Conservation (phyloP, 2,797 vertebrate species). For the Alfaro cultratus region DNA sequence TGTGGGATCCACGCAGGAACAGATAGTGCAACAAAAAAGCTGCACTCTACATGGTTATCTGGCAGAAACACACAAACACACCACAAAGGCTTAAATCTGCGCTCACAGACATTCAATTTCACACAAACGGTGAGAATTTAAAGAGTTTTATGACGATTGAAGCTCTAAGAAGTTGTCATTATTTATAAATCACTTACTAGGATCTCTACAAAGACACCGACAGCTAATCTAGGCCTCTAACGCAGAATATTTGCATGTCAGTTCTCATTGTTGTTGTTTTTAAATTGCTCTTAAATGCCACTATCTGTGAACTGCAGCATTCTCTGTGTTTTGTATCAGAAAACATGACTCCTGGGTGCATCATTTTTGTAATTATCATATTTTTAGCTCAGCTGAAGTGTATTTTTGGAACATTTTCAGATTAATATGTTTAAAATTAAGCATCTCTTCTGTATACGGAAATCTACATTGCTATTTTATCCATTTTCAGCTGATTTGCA, state of each 20-base stretch:
- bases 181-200: slow-evolving; percentile 7
- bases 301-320: slow-evolving; percentile 2
- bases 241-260: slow-evolving; percentile 10
- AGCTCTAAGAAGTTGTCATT: neutral
- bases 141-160: neutral
- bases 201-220: neutral
- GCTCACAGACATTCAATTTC: slow-evolving; percentile 14
- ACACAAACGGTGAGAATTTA: slow-evolving; percentile 9
- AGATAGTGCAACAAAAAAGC: slow-evolving; percentile 68
- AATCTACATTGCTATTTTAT: neutral
- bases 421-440: neutral
- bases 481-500: neutral
- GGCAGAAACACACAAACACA: slow-evolving; percentile 39
- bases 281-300: neutral
- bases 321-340: neutral
- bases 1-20: slow-evolving; percentile 54
- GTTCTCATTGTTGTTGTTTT: neutral
- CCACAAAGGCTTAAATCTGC: slow-evolving; percentile 26
- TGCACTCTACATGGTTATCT: slow-evolving; percentile 65
- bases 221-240: neutral
- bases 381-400: neutral
- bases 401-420: neutral
- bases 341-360: neutral
- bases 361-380: neutral
- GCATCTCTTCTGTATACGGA: too few species aligned